Conservation (phyloP, 1,140 invertebrate species). For the Lordiphosa collinella region DNA sequence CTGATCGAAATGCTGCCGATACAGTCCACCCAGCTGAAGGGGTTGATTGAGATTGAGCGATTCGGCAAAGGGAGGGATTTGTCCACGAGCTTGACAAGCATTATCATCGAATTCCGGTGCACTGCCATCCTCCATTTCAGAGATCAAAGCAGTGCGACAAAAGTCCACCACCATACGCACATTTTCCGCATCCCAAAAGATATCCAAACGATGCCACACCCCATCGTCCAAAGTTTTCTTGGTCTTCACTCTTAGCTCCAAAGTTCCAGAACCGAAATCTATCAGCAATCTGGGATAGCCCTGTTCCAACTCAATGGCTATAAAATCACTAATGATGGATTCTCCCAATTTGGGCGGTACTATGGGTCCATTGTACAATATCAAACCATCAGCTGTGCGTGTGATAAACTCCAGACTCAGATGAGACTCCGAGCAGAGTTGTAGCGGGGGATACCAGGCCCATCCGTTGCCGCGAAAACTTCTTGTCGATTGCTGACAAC, state of each 20-base stretch:
- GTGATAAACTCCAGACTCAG: constrained; percentile 87
- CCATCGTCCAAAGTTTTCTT: constrained; percentile 83
- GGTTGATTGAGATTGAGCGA: constrained; percentile 86
- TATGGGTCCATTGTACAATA: constrained; percentile 87
- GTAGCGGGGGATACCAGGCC: constrained; percentile 85
- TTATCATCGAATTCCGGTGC: constrained; percentile 82
- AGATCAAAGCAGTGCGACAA: constrained; percentile 81
- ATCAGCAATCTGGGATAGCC: constrained; percentile 84
- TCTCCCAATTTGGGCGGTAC: constrained; percentile 82
- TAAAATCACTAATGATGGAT: constrained; percentile 83
- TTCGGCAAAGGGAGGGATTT: constrained; percentile 85
- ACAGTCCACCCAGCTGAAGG: constrained; percentile 84
- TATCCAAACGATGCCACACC: constrained; percentile 85
- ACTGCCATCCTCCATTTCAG: constrained; percentile 82
- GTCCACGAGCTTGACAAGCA: constrained; percentile 82
- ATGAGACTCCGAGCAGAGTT: constrained; percentile 85
- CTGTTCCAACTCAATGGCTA: constrained; percentile 84
- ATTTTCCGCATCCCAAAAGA: constrained; percentile 84
- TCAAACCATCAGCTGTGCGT: constrained; percentile 82
- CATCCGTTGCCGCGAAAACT: constrained; percentile 84
- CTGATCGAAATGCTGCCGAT: constrained; percentile 81
- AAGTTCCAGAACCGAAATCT: constrained; percentile 85
- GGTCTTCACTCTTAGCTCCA: constrained; percentile 83
- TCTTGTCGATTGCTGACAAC: constrained; percentile 85
- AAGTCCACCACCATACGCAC: constrained; percentile 84